phyloP scores from a whole-genome alignment of 1,140 invertebrate genomes.

The Araneus ventricosus region DNA sequence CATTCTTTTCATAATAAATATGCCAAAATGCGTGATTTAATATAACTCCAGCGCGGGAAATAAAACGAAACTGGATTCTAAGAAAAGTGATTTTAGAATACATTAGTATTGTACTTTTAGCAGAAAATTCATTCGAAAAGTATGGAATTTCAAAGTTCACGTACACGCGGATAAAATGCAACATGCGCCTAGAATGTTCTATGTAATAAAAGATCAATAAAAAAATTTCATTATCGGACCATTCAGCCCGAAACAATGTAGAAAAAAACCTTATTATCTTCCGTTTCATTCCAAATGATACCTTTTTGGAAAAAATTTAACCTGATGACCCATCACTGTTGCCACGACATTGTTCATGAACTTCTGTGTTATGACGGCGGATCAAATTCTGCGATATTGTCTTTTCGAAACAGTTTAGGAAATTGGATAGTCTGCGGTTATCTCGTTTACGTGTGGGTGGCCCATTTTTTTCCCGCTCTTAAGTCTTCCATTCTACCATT shows the following conservation, averaged over 20 bases:
- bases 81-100: no score
- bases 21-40: no score
- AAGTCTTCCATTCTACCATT: background rate
- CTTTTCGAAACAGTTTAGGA: constrained; percentile 36
- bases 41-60: no score
- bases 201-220: no score
- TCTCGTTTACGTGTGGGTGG: constrained; percentile 28
- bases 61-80: no score
- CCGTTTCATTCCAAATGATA: background rate
- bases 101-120: no score
- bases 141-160: no score
- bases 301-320: background rate
- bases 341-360: constrained; percentile 23
- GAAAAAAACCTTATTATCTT: background rate
- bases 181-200: no score
- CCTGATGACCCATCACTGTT: background rate
- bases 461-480: background rate
- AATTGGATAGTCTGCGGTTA: constrained; percentile 34
- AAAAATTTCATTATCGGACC: no score
- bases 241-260: background rate
- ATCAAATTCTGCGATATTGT: constrained; percentile 29
- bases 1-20: no score
- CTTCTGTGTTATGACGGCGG: background rate
- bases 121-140: no score
- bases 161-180: no score